phyloP scores from a whole-genome alignment of 1,140 invertebrate species.

The Rhagoletis pomonella region DNA sequence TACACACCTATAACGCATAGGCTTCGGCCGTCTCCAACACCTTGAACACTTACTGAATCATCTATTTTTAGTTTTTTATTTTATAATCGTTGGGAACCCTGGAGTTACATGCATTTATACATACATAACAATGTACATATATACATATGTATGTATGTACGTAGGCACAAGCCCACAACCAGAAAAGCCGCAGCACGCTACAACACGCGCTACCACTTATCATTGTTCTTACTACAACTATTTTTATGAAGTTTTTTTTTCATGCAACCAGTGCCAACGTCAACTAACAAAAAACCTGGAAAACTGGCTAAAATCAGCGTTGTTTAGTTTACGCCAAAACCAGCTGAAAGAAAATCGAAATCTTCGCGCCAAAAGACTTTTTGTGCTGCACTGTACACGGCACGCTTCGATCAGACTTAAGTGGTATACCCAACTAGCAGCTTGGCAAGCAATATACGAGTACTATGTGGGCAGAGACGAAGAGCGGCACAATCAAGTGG shows the following conservation, averaged over 20 bases:
- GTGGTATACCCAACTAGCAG: too few relatives aligned
- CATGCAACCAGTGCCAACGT: not conserved
- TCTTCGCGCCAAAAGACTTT: conserved; percentile 49
- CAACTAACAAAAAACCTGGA: conserved; percentile 26
- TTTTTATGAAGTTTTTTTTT: not conserved
- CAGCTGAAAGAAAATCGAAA: conserved; percentile 49
- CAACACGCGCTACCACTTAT: conserved; percentile 40
- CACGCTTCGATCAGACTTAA: not conserved
- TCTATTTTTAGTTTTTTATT: too few relatives aligned
- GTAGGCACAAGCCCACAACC: not conserved
- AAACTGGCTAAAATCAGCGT: conserved; percentile 46
- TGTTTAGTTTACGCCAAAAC: not conserved
- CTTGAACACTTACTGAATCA: too few relatives aligned
- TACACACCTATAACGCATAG: too few relatives aligned
- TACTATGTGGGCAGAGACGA: not conserved
- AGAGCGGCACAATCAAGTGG: not conserved
- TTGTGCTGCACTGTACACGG: conserved; percentile 48
- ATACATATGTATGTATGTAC: too few relatives aligned
- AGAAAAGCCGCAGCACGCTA: not conserved
- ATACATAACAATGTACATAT: too few relatives aligned
- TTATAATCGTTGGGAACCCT: too few relatives aligned
- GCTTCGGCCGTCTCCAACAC: too few relatives aligned
- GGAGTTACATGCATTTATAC: too few relatives aligned
- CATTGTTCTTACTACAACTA: not conserved
- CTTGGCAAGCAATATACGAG: not conserved